Evolutionary conservation across 2,888 invertebrate species (phyloP).

Genomic region (Pherbina coryleti): DNA sequence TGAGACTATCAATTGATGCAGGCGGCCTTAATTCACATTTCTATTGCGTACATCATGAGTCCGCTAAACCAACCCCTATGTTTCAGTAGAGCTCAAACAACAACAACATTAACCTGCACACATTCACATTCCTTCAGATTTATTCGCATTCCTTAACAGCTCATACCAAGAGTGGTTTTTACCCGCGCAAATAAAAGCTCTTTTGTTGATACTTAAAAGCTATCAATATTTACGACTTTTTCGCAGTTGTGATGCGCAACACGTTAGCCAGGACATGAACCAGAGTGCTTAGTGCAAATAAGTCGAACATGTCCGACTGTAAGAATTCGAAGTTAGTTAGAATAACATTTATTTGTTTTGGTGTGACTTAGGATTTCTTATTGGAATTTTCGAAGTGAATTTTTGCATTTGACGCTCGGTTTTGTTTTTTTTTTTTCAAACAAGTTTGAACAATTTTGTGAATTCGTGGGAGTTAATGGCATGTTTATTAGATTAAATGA

Average conservation of each 20-base stretch:
- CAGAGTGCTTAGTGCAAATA: background rate
- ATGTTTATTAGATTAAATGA: too few species aligned
- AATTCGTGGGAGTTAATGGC: too few species aligned
- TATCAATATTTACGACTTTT: conserved; percentile 23
- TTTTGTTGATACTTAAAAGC: conserved; percentile 28
- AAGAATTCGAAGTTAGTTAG: too few species aligned
- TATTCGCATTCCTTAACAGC: background rate
- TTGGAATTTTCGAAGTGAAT: too few species aligned
- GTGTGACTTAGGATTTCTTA: too few species aligned
- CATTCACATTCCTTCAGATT: background rate
- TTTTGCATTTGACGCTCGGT: too few species aligned
- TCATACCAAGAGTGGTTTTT: background rate
- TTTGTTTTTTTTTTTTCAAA: too few species aligned
- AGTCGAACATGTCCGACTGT: too few species aligned
- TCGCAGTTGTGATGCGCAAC: background rate
- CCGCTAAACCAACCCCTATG: background rate
- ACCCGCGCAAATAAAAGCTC: background rate
- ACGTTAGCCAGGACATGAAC: conserved; percentile 18
- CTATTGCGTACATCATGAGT: background rate
- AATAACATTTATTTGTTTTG: too few species aligned
- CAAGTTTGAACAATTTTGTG: too few species aligned
- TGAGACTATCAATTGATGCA: too few species aligned
- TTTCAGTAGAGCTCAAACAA: background rate
- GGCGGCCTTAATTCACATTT: background rate
- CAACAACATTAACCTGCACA: background rate